These are phyloP conservation scores for Epinephelus malabaricus DNA, from an alignment of 2,797 vertebrate genomes.

Conservation along the genomic window DNA sequence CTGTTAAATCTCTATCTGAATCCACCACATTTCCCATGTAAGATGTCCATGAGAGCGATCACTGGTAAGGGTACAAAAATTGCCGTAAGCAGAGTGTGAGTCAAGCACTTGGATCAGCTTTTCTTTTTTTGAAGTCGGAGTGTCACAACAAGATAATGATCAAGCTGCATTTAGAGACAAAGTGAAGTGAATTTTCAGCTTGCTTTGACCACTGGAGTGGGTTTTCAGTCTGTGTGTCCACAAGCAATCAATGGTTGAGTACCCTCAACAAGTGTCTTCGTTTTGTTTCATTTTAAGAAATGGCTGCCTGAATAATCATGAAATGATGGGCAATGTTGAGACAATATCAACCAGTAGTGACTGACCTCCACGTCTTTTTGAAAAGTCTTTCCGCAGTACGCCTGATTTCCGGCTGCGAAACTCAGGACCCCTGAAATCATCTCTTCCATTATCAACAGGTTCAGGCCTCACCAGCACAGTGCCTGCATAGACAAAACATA, in stretches of 20 bases:
- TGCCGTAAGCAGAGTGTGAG: not conserved
- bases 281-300: constrained; percentile 15
- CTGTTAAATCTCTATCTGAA: not conserved
- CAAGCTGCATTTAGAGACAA: constrained; percentile 3
- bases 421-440: constrained; percentile 99
- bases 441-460: constrained; percentile 94
- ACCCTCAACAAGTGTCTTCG: not conserved
- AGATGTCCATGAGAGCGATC: not conserved
- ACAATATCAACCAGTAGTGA: not conserved
- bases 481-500: constrained; percentile 84
- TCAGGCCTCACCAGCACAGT: constrained; percentile 96
- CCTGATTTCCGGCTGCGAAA: constrained; percentile 91
- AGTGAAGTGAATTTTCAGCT: not conserved
- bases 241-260: not conserved
- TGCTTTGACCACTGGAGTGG: not conserved
- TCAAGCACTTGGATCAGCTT: not conserved
- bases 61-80: not conserved
- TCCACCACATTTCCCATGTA: not conserved
- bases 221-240: constrained; percentile 3
- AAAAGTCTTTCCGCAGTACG: constrained; percentile 89
- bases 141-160: constrained; percentile 18
- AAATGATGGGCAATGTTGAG: not conserved
- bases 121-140: not conserved
- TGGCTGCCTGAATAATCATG: not conserved
- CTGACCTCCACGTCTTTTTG: constrained; percentile 94